phyloP scores from a whole-genome alignment of 2,797 vertebrate species.

The Xiphophorus birchmanni region DNA sequence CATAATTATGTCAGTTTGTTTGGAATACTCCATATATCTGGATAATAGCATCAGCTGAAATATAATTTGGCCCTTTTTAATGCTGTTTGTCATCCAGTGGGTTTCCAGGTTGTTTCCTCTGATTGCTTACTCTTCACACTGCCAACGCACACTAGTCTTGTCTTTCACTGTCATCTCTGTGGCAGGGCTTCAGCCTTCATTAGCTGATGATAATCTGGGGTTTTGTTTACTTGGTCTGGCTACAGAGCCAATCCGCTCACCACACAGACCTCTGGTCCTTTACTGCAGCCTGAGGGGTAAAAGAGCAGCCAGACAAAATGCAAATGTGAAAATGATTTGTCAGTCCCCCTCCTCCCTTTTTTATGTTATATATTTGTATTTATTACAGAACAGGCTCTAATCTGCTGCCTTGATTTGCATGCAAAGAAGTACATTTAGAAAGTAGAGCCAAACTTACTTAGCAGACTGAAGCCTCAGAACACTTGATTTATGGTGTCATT shows the following conservation, averaged over 20 bases:
- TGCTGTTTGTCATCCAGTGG: conserved; percentile 7
- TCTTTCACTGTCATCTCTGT: conserved; percentile 37
- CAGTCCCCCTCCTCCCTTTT: not conserved
- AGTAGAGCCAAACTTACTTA: not conserved
- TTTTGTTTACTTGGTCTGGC: conserved; percentile 44
- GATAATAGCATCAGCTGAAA: not conserved
- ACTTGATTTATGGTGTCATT: conserved; percentile 9
- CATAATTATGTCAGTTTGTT: too few relatives aligned
- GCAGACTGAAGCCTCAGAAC: not conserved
- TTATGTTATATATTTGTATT: not conserved
- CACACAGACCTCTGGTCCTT: conserved; percentile 19
- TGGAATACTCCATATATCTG: not conserved
- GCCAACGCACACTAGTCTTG: conserved; percentile 20
- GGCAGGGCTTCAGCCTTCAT: conserved; percentile 44
- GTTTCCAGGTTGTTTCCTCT: conserved; percentile 18
- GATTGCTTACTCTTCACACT: conserved; percentile 18
- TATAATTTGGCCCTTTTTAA: not conserved
- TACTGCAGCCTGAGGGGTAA: conserved; percentile 18
- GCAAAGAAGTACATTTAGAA: not conserved
- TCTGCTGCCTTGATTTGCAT: not conserved
- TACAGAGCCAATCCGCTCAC: conserved; percentile 55
- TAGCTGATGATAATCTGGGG: conserved; percentile 67
- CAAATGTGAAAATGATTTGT: not conserved
- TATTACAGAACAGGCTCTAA: not conserved
- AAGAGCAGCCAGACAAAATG: not conserved